Evolutionary conservation across 2,888 invertebrate genomes (phyloP).

Genomic region (Drosophila affinis): DNA sequence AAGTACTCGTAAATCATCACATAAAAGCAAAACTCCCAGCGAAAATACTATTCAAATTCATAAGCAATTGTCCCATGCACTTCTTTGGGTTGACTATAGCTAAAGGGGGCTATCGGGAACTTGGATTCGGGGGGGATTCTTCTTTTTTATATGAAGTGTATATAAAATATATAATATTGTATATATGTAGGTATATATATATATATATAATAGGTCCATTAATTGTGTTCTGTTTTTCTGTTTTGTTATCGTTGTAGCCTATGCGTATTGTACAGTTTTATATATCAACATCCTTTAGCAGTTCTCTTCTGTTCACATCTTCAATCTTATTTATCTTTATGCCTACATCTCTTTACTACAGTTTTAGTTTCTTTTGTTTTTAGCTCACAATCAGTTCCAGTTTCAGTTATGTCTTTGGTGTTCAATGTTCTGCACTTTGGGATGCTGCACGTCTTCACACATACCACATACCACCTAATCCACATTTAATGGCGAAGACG

Average conservation of each 20-base stretch:
- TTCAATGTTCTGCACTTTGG: constrained; percentile 54
- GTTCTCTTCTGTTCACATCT: constrained; percentile 11
- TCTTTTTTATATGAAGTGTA: constrained; percentile 61
- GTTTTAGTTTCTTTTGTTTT: constrained; percentile 37
- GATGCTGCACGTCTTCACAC: constrained; percentile 40
- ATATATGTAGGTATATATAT: constrained; percentile 32
- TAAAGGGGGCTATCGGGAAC: constrained; percentile 27
- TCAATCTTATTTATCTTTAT: constrained; percentile 6
- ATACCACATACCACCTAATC: constrained; percentile 23
- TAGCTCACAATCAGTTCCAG: constrained; percentile 73
- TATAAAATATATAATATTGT: constrained; percentile 70
- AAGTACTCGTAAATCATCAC: constrained; percentile 8
- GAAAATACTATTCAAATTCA: constrained; percentile 26
- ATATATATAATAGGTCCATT: constrained; percentile 54
- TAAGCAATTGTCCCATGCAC: constrained; percentile 49
- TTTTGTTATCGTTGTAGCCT: constrained; percentile 55
- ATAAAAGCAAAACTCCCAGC: constrained; percentile 21
- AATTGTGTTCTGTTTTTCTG: constrained; percentile 35
- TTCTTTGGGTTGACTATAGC: constrained; percentile 34
- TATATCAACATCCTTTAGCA: constrained; percentile 38
- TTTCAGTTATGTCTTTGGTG: constrained; percentile 70
- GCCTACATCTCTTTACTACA: constrained; percentile 15
- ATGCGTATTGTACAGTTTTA: constrained; percentile 58
- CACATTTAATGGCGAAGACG: constrained; percentile 17
- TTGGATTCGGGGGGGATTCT: constrained; percentile 5